Conservation (phyloP, 1,140 invertebrate species). For the Drosophila seguyi region DNA sequence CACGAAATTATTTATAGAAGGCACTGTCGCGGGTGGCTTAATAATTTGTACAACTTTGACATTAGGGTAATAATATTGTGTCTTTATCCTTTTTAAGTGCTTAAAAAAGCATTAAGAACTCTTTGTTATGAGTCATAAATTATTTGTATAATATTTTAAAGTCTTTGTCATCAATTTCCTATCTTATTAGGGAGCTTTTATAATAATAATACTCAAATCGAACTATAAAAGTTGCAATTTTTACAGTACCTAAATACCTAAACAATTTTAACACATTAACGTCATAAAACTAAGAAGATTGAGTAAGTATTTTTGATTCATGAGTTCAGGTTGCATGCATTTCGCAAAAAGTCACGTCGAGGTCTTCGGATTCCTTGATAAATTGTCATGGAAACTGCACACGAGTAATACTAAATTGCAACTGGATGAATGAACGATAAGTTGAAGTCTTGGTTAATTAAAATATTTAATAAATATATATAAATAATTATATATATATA, state of each 20-base stretch:
- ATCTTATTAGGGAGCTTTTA: no score
- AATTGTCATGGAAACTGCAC: conserved; percentile 1
- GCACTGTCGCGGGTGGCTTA: neutral
- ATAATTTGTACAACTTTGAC: neutral
- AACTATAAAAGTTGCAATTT: no score
- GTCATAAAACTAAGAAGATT: neutral
- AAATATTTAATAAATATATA: no score
- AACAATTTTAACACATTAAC: neutral
- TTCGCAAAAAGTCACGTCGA: conserved; percentile 8
- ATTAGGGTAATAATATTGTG: neutral
- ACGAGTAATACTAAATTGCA: neutral
- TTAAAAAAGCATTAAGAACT: neutral
- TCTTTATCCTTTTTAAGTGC: neutral
- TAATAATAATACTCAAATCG: neutral
- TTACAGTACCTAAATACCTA: neutral
- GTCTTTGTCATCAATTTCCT: neutral
- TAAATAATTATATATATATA: no score
- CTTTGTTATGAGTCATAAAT: neutral
- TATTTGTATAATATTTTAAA: neutral
- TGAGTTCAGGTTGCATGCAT: conserved; percentile 4
- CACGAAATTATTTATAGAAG: conserved; percentile 6
- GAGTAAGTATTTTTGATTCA: conserved; percentile 11
- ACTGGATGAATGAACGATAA: conserved; percentile 14
- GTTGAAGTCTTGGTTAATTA: neutral
- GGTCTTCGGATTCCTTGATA: neutral